phyloP scores from a whole-genome alignment of 2,888 invertebrate species.

The Vandiemenella viatica region DNA sequence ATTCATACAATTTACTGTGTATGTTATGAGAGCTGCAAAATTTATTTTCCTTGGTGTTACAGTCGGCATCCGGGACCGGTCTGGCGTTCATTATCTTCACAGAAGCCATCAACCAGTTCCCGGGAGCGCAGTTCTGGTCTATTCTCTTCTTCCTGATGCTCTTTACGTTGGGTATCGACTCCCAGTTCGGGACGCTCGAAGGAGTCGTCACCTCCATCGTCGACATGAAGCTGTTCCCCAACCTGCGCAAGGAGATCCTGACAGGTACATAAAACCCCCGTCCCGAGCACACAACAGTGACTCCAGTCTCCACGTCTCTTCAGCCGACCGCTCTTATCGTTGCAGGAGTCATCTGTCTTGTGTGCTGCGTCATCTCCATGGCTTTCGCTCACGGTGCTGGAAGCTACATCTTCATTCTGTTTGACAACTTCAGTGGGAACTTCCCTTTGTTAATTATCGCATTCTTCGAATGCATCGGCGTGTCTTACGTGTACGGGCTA shows the following conservation, averaged over 20 bases:
- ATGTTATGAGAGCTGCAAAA: too few relatives aligned
- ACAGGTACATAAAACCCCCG: slow-evolving; percentile 48
- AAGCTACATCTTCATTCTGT: slow-evolving; percentile 83
- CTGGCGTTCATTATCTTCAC: slow-evolving; percentile 95
- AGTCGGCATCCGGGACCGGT: slow-evolving; percentile 94
- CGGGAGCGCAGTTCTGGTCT: slow-evolving; percentile 91
- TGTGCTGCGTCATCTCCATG: slow-evolving; percentile 75
- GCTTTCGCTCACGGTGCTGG: slow-evolving; percentile 85
- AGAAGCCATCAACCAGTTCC: slow-evolving; percentile 94
- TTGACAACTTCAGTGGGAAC: slow-evolving; percentile 88
- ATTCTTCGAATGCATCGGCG: slow-evolving; percentile 80
- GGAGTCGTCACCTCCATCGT: slow-evolving; percentile 91
- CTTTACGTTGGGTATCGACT: slow-evolving; percentile 89
- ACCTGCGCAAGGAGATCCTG: slow-evolving; percentile 73
- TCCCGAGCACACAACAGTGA: too few relatives aligned
- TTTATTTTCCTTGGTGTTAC: too few relatives aligned
- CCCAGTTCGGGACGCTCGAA: slow-evolving; percentile 90
- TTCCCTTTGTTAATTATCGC: slow-evolving; percentile 85
- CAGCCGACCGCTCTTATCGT: too few relatives aligned
- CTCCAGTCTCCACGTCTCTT: too few relatives aligned
- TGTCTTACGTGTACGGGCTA: slow-evolving; percentile 86
- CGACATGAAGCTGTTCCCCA: slow-evolving; percentile 87
- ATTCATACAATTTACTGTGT: too few relatives aligned
- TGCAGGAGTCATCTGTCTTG: slow-evolving; percentile 48
- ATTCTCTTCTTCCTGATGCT: slow-evolving; percentile 93